Conservation (phyloP, 2,888 invertebrate genomes). For the Isoperla grammatica region DNA sequence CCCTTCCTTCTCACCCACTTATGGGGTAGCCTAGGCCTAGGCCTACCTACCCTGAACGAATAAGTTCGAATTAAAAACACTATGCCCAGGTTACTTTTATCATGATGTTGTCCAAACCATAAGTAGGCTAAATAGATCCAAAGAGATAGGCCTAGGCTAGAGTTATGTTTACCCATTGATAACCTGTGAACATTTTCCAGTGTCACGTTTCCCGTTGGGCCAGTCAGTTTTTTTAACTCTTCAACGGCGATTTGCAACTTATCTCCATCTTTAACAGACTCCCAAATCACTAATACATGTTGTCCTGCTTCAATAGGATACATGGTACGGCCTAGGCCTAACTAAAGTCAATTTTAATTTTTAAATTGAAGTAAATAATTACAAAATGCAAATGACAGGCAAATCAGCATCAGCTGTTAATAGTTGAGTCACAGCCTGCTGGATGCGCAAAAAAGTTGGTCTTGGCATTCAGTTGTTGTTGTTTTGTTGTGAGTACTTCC, state of each 20-base stretch:
- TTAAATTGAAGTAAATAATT: no score
- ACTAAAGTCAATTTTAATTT: no score
- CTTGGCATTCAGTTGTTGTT: no score
- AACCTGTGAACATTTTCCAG: slow-evolving; percentile 57
- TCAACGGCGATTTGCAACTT: slow-evolving; percentile 48
- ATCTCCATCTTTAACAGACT: slow-evolving; percentile 45
- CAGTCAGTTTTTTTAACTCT: slow-evolving; percentile 45
- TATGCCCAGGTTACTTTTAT: not conserved
- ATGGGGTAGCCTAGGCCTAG: not conserved
- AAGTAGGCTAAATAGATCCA: slow-evolving; percentile 11
- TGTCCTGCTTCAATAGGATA: slow-evolving; percentile 36
- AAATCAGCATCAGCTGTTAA: no score
- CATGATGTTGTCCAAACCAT: not conserved
- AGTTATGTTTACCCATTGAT: slow-evolving; percentile 49
- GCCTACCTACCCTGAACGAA: not conserved
- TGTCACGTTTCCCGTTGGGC: slow-evolving; percentile 48
- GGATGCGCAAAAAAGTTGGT: no score
- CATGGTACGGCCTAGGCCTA: no score
- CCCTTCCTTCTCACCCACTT: no score
- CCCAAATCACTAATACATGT: slow-evolving; percentile 56
- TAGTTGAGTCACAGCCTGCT: no score
- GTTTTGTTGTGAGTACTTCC: no score
- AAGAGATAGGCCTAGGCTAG: no score
- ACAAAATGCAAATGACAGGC: no score
- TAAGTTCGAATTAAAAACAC: not conserved